Conservation (phyloP, 2,113 vertebrate genomes). For the Cathartes aura region DNA sequence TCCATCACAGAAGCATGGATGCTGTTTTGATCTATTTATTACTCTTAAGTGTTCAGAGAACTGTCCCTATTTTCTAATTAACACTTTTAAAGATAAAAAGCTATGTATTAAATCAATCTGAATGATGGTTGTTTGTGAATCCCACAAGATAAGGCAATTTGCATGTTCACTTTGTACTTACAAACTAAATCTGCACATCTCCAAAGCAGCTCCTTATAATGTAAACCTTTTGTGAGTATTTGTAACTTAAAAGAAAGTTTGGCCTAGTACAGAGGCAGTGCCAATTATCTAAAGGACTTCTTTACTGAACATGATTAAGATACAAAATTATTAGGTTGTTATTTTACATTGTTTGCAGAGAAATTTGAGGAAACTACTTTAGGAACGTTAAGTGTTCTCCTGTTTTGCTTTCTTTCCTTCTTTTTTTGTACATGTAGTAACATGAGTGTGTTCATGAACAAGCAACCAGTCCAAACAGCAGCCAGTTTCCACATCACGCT, state of each 20-base stretch:
- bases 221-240: constrained; percentile 92
- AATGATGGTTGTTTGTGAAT: constrained; percentile 98
- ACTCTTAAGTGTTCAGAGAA: constrained; percentile 89
- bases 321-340: constrained; percentile 79
- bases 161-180: constrained; percentile 97
- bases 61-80: constrained; percentile 97
- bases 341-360: constrained; percentile 78
- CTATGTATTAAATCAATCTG: constrained; percentile 99
- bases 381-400: constrained; percentile 69
- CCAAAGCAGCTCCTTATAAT: constrained; percentile 90
- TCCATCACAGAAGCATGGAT: constrained; percentile 85
- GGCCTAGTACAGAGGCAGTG: constrained; percentile 80
- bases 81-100: constrained; percentile 99
- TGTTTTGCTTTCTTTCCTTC: constrained; percentile 63
- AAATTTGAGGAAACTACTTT: constrained; percentile 78
- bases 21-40: constrained; percentile 89
- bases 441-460: constrained; percentile 7
- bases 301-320: constrained; percentile 82
- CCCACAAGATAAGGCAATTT: constrained; percentile 99
- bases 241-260: constrained; percentile 87
- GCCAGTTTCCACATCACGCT: constrained; percentile 8
- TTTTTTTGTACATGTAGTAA: constrained; percentile 27
- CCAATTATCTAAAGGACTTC: constrained; percentile 87
- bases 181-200: constrained; percentile 98
- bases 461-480: constrained; percentile 46